Base-by-base conservation (phyloP, 2,888 invertebrate species). In the Ichneumoninae sp. region DNA sequence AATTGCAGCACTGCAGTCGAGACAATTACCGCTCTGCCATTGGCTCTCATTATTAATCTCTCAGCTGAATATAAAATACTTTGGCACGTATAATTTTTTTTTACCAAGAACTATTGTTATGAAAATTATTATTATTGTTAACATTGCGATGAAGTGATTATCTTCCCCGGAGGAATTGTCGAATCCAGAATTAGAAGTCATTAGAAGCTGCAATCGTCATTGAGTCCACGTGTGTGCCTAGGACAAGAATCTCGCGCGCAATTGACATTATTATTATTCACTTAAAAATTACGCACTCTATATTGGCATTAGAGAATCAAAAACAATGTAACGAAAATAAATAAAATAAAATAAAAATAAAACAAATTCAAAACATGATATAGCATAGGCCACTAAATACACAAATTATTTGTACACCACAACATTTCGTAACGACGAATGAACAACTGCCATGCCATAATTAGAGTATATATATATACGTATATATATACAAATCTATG, bases 31-130 rank as follows among this genome's bases (percentile, higher is more conserved):
- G 92, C 93, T 93, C 93, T 92, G 92, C 91, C 91, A 93, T 93
- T 93, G 93, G 92, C 93, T 93, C 93, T 93, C 93, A 93, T 93
- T 93, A 93, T 93, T 92, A 88, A 93, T 92, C 92, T 93, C 91
- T 92, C 90, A 90, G 91, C 88, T 88, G 82, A 83, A 82, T 87
- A 71, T 80, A 71, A 33, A 69, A 44, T 65, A 62, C 60, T 76
- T 40, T 52, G 44, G 68, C 54, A 30, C 52, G 52, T 26, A 19
- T 62, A 65, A 0, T 40, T 36, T 22, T 70, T 70, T 13, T 57
- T n/a, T 33, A 60, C 69, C 69, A 60, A 47, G 33, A 75, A 36
- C 65, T 50, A 65, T 52, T 19, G 13, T 62, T 44, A 62, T 33
- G 30, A 30, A 74, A 30, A 74, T 71, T 54, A 54, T 44, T 44